Base-by-base conservation (phyloP, 2,888 invertebrate species). In the Tinea pellionella region DNA sequence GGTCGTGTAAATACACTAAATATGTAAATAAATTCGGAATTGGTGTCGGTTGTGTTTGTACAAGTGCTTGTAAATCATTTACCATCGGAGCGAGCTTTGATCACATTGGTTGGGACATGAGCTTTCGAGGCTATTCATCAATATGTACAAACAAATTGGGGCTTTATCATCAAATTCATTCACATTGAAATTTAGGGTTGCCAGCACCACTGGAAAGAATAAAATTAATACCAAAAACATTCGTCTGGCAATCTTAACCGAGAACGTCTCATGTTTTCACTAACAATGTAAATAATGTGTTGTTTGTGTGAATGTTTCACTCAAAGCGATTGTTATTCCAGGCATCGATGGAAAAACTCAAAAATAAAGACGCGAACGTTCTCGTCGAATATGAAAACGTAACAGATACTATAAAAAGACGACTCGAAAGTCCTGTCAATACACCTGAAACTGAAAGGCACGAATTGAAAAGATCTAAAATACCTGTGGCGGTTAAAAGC, bases 341-440 rank as follows among this genome's bases (percentile, higher is more conserved):
- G 47, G 47, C 47, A 16, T 47, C 47, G 9, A 9, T 37, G 37
- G 16, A 18, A 24, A 51, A 15, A 16, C 11, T 15, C 24, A n/a
- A 29, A 53, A 24, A n/a, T 32, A 57, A 57, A 3, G 32, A 30
- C 7, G 32, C 30, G 1, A 47, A 47, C 8, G 47, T 59, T n/a
- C 61, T 61, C 57, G 68, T 72, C 61, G 88, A 88, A 64, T 89
- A 89, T 67, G 90, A 91, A 74, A 89, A 88, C 66, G 89, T 91
- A 15, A 90, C 90, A 61, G 90, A 90, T 73, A 91, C 92, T 3
- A 90, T 92, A 63, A 89, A 91, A 67, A 86, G 92, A 61, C 82
- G 88, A 15, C 75, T 89, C 63, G 89, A 89, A 69, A 78, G 80
- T 64, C 84, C 89, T 66, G 76, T 69, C 43, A 69, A 75, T 61